A percentile compares a stretch with the other conserved stretches of the same genome.
These are phyloP conservation scores for Patella ulyssiponensis DNA, from an alignment of 2,888 invertebrate species.

Conservation along the genomic window DNA sequence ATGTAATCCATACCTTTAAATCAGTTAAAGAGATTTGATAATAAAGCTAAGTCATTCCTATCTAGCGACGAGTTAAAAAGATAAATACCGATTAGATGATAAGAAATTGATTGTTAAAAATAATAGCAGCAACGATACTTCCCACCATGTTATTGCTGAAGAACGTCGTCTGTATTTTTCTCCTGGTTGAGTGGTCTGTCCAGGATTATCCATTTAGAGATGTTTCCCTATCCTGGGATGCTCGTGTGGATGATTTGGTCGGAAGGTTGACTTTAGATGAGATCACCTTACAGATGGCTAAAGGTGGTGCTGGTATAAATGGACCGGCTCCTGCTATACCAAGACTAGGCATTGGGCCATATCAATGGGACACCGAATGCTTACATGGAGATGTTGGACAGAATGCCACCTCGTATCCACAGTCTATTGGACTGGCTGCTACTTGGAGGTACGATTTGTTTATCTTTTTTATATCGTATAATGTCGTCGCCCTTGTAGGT, in stretches of 20 bases:
- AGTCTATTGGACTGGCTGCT: slow-evolving; percentile 61
- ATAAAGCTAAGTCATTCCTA: too few species aligned
- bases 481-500: too few species aligned
- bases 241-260: slow-evolving; percentile 59
- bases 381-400: slow-evolving; percentile 55
- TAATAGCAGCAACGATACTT: too few species aligned
- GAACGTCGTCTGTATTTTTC: background rate
- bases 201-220: slow-evolving; percentile 46
- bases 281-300: slow-evolving; percentile 49
- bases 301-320: slow-evolving; percentile 45
- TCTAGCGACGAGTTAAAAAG: too few species aligned
- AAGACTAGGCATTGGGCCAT: slow-evolving; percentile 55
- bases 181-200: background rate
- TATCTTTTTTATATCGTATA: too few species aligned
- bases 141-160: too few species aligned
- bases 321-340: slow-evolving; percentile 53
- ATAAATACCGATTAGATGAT: too few species aligned
- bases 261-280: slow-evolving; percentile 54
- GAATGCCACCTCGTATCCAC: slow-evolving; percentile 61
- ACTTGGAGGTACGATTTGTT: slow-evolving; percentile 51
- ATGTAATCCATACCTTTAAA: too few species aligned
- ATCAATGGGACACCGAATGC: slow-evolving; percentile 61
- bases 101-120: too few species aligned
- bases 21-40: too few species aligned
- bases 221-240: slow-evolving; percentile 54